Evolutionary conservation across 2,797 vertebrate species (phyloP).

Genomic region (Chelon auratus): DNA sequence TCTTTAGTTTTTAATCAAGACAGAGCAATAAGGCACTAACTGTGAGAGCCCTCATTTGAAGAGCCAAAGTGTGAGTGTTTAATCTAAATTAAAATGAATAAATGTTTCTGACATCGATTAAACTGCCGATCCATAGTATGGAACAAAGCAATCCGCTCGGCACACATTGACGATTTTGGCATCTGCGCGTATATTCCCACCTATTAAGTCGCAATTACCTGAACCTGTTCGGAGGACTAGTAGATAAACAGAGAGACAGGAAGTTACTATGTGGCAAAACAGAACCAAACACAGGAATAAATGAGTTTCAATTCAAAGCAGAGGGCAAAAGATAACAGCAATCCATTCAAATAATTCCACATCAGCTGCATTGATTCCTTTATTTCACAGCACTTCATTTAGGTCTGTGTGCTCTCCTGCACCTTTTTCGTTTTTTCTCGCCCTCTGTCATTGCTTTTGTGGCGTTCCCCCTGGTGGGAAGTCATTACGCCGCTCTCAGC

Average conservation of each 20-base stretch:
- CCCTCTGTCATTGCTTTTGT: slow-evolving; percentile 37
- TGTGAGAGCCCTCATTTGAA: slow-evolving; percentile 41
- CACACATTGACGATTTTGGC: background rate
- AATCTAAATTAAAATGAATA: slow-evolving; percentile 30
- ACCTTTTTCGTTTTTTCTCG: background rate
- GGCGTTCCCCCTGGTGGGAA: slow-evolving; percentile 40
- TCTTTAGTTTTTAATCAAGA: slow-evolving; percentile 52
- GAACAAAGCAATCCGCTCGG: slow-evolving; percentile 10
- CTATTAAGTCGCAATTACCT: slow-evolving; percentile 2
- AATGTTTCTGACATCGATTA: slow-evolving; percentile 21
- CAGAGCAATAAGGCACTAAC: slow-evolving; percentile 36
- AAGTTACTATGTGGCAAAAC: slow-evolving; percentile 4
- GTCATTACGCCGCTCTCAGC: slow-evolving; percentile 52
- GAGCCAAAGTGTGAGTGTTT: slow-evolving; percentile 17
- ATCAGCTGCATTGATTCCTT: slow-evolving; percentile 24
- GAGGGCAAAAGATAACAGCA: slow-evolving; percentile 11
- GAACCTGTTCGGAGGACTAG: background rate
- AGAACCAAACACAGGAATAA: slow-evolving; percentile 10
- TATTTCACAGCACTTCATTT: slow-evolving; percentile 15
- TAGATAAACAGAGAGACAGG: slow-evolving; percentile 4
- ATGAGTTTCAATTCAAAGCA: slow-evolving; percentile 26
- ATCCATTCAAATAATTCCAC: slow-evolving; percentile 27
- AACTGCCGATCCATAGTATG: slow-evolving; percentile 18
- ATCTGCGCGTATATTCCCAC: background rate
- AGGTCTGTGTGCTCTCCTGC: slow-evolving; percentile 29